Evolutionary conservation across 2,113 vertebrate species (phyloP).

Genomic region (Paramormyrops kingsleyae): DNA sequence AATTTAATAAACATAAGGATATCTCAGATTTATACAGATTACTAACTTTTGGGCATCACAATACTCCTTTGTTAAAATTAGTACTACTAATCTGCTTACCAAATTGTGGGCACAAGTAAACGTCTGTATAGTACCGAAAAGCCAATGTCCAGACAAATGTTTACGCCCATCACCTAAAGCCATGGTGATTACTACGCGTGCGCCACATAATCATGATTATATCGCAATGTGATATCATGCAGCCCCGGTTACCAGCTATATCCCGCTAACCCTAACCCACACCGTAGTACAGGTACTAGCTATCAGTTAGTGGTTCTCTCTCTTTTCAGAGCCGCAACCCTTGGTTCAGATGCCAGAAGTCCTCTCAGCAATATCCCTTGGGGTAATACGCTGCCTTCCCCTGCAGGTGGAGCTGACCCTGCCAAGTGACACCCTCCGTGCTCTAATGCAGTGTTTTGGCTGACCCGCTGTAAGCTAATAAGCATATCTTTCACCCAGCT

Average conservation of each 20-base stretch:
- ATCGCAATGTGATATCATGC: background rate
- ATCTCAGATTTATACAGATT: background rate
- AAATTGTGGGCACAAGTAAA: background rate
- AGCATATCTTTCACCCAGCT: slow-evolving; percentile 37
- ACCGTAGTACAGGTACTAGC: background rate
- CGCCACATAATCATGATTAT: background rate
- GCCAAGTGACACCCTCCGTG: slow-evolving; percentile 7
- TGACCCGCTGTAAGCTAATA: slow-evolving; percentile 31
- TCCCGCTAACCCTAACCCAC: background rate
- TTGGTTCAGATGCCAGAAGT: background rate
- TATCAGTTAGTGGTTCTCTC: background rate
- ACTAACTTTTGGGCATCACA: background rate
- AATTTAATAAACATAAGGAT: background rate
- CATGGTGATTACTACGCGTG: background rate
- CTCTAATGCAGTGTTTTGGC: slow-evolving; percentile 21
- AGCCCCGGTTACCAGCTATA: background rate
- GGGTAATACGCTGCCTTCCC: slow-evolving; percentile 15
- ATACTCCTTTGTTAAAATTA: background rate
- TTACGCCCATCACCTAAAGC: background rate
- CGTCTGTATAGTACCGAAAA: background rate
- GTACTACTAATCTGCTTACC: background rate
- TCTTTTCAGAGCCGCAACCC: background rate
- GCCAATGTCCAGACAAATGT: background rate
- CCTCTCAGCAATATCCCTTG: background rate
- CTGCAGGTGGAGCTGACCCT: slow-evolving; percentile 27